These are phyloP conservation scores for Pogonophryne albipinna DNA, from an alignment of 2,797 vertebrate species.

Conservation along the genomic window DNA sequence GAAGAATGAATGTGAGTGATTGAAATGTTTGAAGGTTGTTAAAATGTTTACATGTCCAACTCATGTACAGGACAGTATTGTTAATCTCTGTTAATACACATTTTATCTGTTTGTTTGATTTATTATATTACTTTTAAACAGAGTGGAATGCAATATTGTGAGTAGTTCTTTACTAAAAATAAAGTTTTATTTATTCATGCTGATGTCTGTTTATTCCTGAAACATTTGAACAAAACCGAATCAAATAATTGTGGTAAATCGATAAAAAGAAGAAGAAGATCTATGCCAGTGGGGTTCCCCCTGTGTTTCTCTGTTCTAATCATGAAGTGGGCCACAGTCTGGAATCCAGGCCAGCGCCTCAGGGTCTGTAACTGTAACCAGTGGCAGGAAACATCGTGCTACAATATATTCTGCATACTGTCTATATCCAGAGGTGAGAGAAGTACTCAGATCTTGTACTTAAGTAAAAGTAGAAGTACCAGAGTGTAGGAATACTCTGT, in stretches of 20 bases:
- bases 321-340: slow-evolving; percentile 48
- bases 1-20: slow-evolving; percentile 1
- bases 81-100: slow-evolving; percentile 36
- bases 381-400: background rate
- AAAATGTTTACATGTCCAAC: slow-evolving; percentile 38
- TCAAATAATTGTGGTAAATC: background rate
- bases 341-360: slow-evolving; percentile 46
- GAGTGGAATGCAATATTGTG: slow-evolving; percentile 64
- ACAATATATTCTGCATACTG: too few species aligned
- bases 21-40: slow-evolving; percentile 32
- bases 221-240: background rate
- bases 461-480: too few species aligned
- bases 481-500: too few species aligned
- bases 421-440: too few species aligned
- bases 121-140: slow-evolving; percentile 15
- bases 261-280: too few species aligned
- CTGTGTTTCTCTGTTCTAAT: slow-evolving; percentile 11
- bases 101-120: slow-evolving; percentile 33
- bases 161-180: slow-evolving; percentile 80
- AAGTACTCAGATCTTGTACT: too few species aligned
- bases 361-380: slow-evolving; percentile 15
- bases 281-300: background rate
- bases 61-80: slow-evolving; percentile 29
- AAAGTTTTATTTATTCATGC: slow-evolving; percentile 84
- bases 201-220: background rate